Percentiles rank a stretch among this genome's conserved stretches.
These are phyloP conservation scores for Sibirionetta formosa DNA, from an alignment of 2,797 vertebrate genomes.

Conservation along the genomic window DNA sequence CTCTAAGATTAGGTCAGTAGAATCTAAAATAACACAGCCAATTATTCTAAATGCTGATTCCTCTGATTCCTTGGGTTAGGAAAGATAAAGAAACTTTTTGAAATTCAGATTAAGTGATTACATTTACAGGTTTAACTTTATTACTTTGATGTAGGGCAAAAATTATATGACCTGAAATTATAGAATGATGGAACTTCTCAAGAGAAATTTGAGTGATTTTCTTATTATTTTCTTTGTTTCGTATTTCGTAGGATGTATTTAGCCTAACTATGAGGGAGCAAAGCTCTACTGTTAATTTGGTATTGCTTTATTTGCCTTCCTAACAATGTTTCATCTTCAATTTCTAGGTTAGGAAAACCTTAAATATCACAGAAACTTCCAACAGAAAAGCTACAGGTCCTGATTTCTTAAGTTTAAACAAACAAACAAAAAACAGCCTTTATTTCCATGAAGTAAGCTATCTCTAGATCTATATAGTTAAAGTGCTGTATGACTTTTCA, in stretches of 20 bases:
- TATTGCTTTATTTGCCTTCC: neutral
- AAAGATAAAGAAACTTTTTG: neutral
- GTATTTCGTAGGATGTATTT: neutral
- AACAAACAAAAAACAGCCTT: neutral
- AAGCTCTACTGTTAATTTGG: neutral
- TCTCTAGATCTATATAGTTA: neutral
- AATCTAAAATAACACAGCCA: neutral
- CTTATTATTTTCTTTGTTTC: neutral
- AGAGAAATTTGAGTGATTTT: neutral
- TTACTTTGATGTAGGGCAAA: neutral
- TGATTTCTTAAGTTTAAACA: conserved; percentile 27
- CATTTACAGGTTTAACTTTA: neutral
- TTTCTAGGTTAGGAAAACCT: conserved; percentile 14
- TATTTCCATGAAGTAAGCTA: neutral
- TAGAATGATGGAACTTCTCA: neutral
- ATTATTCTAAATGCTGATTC: neutral
- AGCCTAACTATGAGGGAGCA: neutral
- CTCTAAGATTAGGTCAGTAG: neutral
- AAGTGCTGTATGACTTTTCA: conserved; percentile 38
- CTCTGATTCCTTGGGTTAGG: neutral
- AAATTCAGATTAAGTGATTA: neutral
- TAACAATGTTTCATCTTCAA: conserved; percentile 36
- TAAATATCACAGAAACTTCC: conserved; percentile 31
- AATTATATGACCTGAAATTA: neutral
- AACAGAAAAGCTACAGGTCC: neutral